Evolutionary conservation across 2,888 invertebrate genomes (phyloP).

Genomic region (Drosophila algonquin): DNA sequence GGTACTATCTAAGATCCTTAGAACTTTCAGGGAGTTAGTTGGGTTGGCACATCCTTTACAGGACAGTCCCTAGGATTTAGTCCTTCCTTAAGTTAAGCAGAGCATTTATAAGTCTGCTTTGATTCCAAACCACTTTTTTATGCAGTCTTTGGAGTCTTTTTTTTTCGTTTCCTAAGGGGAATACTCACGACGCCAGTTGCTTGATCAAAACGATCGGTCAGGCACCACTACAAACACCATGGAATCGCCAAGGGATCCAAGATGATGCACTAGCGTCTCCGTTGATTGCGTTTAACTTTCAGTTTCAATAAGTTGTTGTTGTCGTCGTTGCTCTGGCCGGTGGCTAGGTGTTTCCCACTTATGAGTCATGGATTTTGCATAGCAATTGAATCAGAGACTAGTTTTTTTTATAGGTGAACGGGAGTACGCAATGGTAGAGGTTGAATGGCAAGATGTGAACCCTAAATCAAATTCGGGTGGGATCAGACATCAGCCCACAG

Average conservation of each 20-base stretch:
- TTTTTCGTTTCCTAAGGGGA: constrained; percentile 15
- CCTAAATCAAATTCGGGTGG: constrained; percentile 17
- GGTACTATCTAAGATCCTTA: background rate
- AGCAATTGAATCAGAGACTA: constrained; percentile 37
- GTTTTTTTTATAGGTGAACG: constrained; percentile 23
- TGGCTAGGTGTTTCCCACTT: constrained; percentile 65
- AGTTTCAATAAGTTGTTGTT: constrained; percentile 63
- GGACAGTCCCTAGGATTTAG: no score
- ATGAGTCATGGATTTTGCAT: constrained; percentile 70
- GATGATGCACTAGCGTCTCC: constrained; percentile 49
- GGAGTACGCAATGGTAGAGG: constrained; percentile 7
- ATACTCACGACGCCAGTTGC: constrained; percentile 17
- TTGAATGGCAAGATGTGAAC: constrained; percentile 34
- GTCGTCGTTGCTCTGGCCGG: constrained; percentile 2
- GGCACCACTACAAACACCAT: constrained; percentile 26
- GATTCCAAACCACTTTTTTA: background rate
- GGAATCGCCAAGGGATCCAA: constrained; percentile 12
- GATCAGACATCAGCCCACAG: constrained; percentile 16
- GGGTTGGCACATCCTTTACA: background rate
- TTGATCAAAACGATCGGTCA: constrained; percentile 42
- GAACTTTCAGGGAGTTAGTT: background rate
- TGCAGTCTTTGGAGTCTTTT: background rate
- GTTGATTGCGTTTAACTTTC: constrained; percentile 67
- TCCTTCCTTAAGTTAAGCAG: background rate
- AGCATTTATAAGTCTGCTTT: background rate